Percentiles rank a stretch among this genome's conserved stretches.
Conservation (phyloP, 2,113 vertebrate species). For the Tyrannus savana region DNA sequence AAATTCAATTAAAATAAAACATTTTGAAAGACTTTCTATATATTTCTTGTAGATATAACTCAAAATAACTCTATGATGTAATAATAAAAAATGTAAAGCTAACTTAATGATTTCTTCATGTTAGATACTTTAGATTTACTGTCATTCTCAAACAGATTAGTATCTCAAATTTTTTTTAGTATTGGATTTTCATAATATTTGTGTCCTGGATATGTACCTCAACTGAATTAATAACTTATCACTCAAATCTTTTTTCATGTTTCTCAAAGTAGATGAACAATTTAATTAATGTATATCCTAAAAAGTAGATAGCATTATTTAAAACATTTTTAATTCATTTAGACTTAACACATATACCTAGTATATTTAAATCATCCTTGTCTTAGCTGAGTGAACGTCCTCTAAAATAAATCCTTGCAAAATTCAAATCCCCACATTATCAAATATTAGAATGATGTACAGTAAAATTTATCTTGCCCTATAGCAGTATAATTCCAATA, state of each 20-base stretch:
- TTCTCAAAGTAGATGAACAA: background rate
- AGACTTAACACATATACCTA: background rate
- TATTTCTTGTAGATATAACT: background rate
- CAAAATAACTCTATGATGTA: background rate
- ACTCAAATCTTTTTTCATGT: background rate
- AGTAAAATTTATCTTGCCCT: background rate
- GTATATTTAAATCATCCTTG: background rate
- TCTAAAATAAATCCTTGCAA: background rate
- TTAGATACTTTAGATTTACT: background rate
- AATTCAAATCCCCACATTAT: background rate
- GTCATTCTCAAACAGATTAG: background rate
- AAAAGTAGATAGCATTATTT: background rate
- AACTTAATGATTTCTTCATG: background rate
- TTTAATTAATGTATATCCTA: background rate
- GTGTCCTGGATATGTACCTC: background rate
- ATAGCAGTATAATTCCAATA: background rate
- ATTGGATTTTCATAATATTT: background rate
- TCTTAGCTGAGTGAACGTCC: background rate
- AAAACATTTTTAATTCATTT: background rate
- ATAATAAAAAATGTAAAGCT: background rate
- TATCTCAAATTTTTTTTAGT: background rate
- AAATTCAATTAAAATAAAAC: constrained; percentile 21
- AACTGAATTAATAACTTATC: background rate
- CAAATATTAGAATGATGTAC: background rate
- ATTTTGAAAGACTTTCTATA: background rate